A percentile compares a stretch with the other conserved stretches of the same genome.
Evolutionary conservation across 2,113 vertebrate genomes (phyloP).

Genomic region (Tichodroma muraria): DNA sequence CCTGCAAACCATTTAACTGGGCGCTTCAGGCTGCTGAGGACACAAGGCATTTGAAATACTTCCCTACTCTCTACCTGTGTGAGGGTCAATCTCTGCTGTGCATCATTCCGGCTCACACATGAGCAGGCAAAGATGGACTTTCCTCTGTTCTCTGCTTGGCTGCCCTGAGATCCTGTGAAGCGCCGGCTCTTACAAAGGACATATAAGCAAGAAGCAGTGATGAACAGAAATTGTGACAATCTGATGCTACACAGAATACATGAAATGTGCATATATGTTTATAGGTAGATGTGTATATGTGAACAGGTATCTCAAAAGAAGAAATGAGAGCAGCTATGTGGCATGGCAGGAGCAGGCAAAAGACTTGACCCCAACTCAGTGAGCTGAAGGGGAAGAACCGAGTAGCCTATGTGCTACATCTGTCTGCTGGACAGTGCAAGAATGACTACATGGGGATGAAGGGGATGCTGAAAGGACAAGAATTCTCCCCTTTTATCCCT

Average conservation of each 20-base stretch:
- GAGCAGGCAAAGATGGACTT: not conserved
- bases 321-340: not conserved
- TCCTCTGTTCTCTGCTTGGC: not conserved
- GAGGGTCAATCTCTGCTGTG: not conserved
- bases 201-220: not conserved
- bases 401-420: not conserved
- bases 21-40: not conserved
- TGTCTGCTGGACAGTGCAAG: not conserved
- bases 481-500: not conserved
- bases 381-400: not conserved
- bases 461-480: not conserved
- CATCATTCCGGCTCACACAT: not conserved
- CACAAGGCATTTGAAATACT: not conserved
- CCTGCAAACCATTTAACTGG: not conserved
- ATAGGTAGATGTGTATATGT: not conserved
- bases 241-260: not conserved
- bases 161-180: not conserved
- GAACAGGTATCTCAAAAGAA: not conserved
- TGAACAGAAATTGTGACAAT: not conserved
- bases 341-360: not conserved
- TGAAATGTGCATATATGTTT: accelerated
- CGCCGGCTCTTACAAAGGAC: not conserved
- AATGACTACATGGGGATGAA: not conserved
- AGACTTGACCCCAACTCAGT: accelerated
- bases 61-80: not conserved